Conservation (phyloP, 2,888 invertebrate genomes). For the Amphipyra tragopoginis region DNA sequence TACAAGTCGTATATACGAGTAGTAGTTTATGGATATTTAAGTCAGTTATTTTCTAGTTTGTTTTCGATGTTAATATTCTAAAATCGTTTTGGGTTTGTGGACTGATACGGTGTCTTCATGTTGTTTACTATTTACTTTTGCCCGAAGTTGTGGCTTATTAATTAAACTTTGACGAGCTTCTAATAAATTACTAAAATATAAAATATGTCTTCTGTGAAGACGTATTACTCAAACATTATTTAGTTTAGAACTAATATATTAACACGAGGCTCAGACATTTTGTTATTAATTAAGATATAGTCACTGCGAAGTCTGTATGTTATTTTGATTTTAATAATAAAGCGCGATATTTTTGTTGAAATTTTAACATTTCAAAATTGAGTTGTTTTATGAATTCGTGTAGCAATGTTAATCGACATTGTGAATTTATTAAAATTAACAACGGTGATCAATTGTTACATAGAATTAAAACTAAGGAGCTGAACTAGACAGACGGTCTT, state of each 20-base stretch:
- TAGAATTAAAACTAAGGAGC: background rate
- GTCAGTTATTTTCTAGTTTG: too few relatives aligned
- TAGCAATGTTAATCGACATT: background rate
- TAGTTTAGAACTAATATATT: constrained; percentile 67
- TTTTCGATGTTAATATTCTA: constrained; percentile 1
- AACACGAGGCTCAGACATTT: constrained; percentile 71
- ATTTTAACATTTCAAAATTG: background rate
- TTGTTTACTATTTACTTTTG: constrained; percentile 17
- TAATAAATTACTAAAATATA: constrained; percentile 61
- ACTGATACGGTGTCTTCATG: background rate
- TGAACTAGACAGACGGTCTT: background rate
- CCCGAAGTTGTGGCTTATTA: constrained; percentile 38
- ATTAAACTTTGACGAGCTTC: constrained; percentile 50
- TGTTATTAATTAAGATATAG: constrained; percentile 50
- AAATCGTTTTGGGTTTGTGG: background rate
- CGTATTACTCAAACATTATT: constrained; percentile 53
- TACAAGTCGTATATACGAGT: too few relatives aligned
- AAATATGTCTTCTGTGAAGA: constrained; percentile 76
- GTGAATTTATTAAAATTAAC: background rate
- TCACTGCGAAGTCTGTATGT: constrained; percentile 38
- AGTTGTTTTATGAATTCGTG: background rate
- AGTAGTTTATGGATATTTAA: too few relatives aligned
- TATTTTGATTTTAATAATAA: constrained; percentile 20
- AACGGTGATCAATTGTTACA: background rate
- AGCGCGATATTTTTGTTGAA: constrained; percentile 21